Percentiles rank a stretch among this genome's conserved stretches.
These are phyloP conservation scores for Panthera tigris DNA, from an alignment of 2,113 vertebrate genomes.

Conservation along the genomic window DNA sequence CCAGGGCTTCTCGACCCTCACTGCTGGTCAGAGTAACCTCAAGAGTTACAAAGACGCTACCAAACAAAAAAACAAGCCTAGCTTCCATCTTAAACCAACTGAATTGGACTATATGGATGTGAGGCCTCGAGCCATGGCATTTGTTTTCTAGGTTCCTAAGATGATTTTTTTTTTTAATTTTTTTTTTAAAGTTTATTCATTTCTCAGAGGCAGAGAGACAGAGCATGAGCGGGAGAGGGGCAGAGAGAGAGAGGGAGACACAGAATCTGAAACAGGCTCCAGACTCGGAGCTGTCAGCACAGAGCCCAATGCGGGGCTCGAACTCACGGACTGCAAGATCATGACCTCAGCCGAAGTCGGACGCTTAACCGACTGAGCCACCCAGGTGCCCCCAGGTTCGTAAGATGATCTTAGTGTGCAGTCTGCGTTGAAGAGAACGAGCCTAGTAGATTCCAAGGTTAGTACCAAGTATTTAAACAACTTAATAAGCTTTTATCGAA, in stretches of 20 bases:
- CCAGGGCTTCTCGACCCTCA: not conserved
- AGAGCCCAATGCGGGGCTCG: too few species aligned
- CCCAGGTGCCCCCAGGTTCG: not conserved
- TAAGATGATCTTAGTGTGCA: not conserved
- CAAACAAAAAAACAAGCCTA: not conserved
- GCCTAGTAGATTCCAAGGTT: not conserved
- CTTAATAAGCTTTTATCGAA: conserved; percentile 5
- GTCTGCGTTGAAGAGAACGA: not conserved
- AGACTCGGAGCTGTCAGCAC: too few species aligned
- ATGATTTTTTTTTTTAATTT: not conserved
- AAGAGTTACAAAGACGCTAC: not conserved
- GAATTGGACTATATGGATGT: not conserved
- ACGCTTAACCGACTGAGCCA: too few species aligned
- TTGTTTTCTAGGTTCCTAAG: not conserved
- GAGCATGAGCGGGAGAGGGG: too few species aligned
- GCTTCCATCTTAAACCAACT: not conserved
- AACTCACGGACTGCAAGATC: too few species aligned
- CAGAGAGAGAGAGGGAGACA: too few species aligned
- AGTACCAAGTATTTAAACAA: not conserved
- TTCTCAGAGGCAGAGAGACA: too few species aligned
- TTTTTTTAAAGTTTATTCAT: too few species aligned
- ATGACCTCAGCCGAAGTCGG: too few species aligned
- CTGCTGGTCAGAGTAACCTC: not conserved
- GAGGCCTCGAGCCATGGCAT: not conserved
- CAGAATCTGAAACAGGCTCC: too few species aligned